Conservation (phyloP, 2,888 invertebrate genomes). For the Hyposoter dolosus region DNA sequence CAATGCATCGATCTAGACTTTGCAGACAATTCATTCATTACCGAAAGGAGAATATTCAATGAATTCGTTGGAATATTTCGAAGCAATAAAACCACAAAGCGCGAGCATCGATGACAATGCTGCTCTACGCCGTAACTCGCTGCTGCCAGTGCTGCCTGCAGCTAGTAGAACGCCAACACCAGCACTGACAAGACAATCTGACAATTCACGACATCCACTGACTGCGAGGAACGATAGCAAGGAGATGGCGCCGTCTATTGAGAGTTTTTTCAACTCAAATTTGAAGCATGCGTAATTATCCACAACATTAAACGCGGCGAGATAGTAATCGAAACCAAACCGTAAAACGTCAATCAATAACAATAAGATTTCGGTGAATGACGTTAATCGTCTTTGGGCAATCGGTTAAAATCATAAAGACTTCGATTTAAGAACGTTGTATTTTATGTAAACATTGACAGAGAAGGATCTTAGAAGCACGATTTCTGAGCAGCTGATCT, state of each 20-base stretch:
- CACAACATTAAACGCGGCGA: neutral
- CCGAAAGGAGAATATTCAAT: neutral
- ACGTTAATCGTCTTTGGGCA: neutral
- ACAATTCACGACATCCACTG: slow-evolving; percentile 1
- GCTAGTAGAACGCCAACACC: neutral
- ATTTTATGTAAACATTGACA: slow-evolving; percentile 2
- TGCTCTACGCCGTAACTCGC: neutral
- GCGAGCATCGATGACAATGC: neutral
- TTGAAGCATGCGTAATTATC: neutral
- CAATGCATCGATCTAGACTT: slow-evolving; percentile 30
- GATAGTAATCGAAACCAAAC: neutral
- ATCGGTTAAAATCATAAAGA: neutral
- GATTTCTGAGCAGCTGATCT: slow-evolving; percentile 51
- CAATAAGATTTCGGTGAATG: neutral
- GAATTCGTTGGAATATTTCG: slow-evolving; percentile 4
- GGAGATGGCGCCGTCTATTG: slow-evolving; percentile 3
- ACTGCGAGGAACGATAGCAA: neutral
- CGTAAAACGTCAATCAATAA: neutral
- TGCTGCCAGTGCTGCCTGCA: neutral
- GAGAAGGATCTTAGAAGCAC: neutral
- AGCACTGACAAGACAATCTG: slow-evolving; percentile 7
- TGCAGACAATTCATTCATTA: neutral
- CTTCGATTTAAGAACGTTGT: neutral
- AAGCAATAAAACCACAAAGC: slow-evolving; percentile 7
- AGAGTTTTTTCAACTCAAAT: neutral